phyloP scores from a whole-genome alignment of 2,113 vertebrate species.

The Opisthocomus hoazin region DNA sequence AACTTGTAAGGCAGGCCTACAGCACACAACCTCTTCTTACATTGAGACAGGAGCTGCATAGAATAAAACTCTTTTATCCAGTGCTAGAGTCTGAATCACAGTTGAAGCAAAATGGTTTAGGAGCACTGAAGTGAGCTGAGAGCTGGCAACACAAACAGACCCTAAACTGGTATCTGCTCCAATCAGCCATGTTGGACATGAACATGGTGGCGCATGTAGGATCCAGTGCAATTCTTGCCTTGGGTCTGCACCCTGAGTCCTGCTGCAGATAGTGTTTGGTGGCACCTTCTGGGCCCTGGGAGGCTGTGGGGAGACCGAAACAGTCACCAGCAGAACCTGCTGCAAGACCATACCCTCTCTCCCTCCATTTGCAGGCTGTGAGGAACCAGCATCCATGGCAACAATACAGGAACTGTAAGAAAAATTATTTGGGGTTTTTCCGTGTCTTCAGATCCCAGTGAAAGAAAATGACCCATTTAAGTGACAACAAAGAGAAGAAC shows the following conservation, averaged over 20 bases:
- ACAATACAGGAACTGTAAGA: not conserved
- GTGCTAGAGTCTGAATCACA: not conserved
- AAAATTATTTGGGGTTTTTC: not conserved
- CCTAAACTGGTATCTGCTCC: not conserved
- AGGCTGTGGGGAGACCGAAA: not conserved
- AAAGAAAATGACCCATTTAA: not conserved
- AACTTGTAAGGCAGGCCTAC: not conserved
- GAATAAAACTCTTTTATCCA: not conserved
- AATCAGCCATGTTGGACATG: not conserved
- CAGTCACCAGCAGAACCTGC: not conserved
- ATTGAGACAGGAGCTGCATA: not conserved
- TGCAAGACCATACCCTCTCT: not conserved
- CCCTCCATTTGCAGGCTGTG: not conserved
- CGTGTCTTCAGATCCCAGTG: not conserved
- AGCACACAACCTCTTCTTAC: not conserved
- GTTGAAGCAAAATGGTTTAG: not conserved
- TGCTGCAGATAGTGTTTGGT: not conserved
- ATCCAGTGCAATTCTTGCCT: not conserved
- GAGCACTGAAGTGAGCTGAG: not conserved
- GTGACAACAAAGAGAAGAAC: not conserved
- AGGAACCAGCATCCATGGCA: not conserved
- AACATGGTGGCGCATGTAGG: rapidly evolving
- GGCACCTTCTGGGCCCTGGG: not conserved
- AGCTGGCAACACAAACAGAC: not conserved
- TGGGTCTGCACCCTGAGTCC: not conserved